Base-by-base conservation (phyloP, 2,113 vertebrate genomes). In the Gasterosteus nipponicus region DNA sequence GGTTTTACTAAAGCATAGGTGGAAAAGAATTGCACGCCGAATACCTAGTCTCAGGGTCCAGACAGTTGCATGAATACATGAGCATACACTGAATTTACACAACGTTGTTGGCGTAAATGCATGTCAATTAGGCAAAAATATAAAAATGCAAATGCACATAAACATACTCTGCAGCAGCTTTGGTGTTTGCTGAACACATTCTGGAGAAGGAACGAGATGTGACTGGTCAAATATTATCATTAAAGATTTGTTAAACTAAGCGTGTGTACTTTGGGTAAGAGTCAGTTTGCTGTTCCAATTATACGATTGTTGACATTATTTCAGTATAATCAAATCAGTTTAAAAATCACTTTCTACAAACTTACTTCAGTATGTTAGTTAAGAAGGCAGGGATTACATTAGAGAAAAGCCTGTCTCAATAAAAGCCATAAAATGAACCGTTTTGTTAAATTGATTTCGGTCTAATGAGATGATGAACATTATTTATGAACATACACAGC, bases 191-290 rank as follows among this genome's bases (percentile, higher is more conserved):
- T 72, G 67, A 73, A 79, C 72, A 78, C 63, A 67, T 68, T 86
- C 69, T 73, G 74, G 75, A 85, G 83, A 65, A 86, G 84, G 75
- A 89, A 89, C 33, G n/a, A 86, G 87, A 91, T 83, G 78, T 89
- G 89, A 91, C 89, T 84, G 87, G 68, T 89, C 88, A 91, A 92
- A 92, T 93, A 92, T 93, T 90, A 89, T 86, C 64, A 89, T 88
- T 84, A 73, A 91, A 83, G 86, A 86, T 89, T 87, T 89, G 73
- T 83, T 79, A 77, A 86, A 80, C 83, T 89, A 76, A 86, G 82
- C 53, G 80, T 92, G 91, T 92, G 86, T 84, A 91, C 73, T 87
- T 92, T 89, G 84, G 87, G 82, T 89, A 69, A 85, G 75, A 57
- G 75, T 61, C 41, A 70, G 82, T 91, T 92, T 92, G 86, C 90